A percentile compares a stretch with the other conserved stretches of the same genome.
phyloP scores from a whole-genome alignment of 2,797 vertebrate species.

The Micrastur ruficollis region DNA sequence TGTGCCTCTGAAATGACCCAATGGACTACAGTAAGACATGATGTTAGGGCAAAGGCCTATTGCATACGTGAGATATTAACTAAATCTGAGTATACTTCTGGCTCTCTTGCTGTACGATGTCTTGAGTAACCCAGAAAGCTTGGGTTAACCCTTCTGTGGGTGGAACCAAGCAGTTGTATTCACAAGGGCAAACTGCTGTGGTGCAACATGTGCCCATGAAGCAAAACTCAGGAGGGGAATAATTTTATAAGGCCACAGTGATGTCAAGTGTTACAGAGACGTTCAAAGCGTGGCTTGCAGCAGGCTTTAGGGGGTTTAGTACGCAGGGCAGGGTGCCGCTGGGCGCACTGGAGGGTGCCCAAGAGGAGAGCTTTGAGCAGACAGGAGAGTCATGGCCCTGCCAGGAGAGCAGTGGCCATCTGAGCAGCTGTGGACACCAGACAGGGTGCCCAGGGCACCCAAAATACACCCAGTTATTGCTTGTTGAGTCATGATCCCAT shows the following conservation, averaged over 20 bases:
- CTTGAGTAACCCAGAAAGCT: not conserved
- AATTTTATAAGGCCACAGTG: not conserved
- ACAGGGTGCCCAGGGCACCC: not conserved
- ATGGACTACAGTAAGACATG: not conserved
- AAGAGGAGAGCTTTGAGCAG: not conserved
- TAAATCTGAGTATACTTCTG: not conserved
- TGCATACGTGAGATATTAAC: not conserved
- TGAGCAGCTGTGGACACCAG: not conserved
- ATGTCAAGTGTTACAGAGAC: not conserved
- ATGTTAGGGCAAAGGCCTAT: not conserved
- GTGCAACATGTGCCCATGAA: accelerated
- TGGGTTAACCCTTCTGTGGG: not conserved
- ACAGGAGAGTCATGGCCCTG: not conserved
- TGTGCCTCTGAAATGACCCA: not conserved
- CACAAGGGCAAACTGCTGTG: not conserved
- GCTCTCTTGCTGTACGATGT: not conserved
- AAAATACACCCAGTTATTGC: not conserved
- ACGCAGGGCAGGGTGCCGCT: not conserved
- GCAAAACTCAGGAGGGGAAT: not conserved
- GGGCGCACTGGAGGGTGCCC: not conserved
- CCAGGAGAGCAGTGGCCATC: not conserved
- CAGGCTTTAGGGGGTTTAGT: not conserved
- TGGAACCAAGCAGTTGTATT: not conserved
- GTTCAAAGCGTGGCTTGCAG: not conserved
- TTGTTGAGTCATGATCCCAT: not conserved